These are phyloP conservation scores for Tapirus indicus DNA, from an alignment of 2,797 vertebrate genomes.

Conservation along the genomic window DNA sequence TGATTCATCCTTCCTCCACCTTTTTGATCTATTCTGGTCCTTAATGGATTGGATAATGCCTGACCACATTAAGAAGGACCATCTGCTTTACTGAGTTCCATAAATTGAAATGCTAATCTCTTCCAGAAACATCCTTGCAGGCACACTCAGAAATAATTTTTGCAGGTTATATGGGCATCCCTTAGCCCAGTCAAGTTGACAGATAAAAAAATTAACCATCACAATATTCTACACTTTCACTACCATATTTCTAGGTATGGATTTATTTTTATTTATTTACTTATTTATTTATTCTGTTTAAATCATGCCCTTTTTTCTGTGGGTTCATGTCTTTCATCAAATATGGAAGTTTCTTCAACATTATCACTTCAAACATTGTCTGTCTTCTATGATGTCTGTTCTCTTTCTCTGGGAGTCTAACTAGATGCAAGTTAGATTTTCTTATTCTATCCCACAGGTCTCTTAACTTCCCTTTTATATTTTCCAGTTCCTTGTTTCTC, in stretches of 20 bases:
- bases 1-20: not conserved
- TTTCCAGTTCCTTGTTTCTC: not conserved
- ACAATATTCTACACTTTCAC: not conserved
- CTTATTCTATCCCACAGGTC: not conserved
- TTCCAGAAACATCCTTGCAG: not conserved
- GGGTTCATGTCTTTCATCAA: not conserved
- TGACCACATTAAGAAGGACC: not conserved
- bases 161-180: not conserved
- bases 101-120: not conserved
- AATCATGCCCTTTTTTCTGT: not conserved
- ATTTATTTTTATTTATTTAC: not conserved
- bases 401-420: not conserved
- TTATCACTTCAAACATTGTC: not conserved
- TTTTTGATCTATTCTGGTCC: not conserved
- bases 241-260: not conserved
- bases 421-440: not conserved
- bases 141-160: not conserved
- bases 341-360: constrained; percentile 29
- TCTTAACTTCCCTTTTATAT: not conserved
- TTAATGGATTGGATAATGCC: not conserved
- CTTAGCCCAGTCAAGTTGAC: not conserved
- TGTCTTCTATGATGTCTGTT: not conserved
- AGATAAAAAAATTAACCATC: not conserved
- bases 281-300: not conserved
- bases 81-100: not conserved